Evolutionary conservation across 2,888 invertebrate species (phyloP), one percentile per base, ranked within the genome.

Genomic region (Bombyx huttoni): DNA sequence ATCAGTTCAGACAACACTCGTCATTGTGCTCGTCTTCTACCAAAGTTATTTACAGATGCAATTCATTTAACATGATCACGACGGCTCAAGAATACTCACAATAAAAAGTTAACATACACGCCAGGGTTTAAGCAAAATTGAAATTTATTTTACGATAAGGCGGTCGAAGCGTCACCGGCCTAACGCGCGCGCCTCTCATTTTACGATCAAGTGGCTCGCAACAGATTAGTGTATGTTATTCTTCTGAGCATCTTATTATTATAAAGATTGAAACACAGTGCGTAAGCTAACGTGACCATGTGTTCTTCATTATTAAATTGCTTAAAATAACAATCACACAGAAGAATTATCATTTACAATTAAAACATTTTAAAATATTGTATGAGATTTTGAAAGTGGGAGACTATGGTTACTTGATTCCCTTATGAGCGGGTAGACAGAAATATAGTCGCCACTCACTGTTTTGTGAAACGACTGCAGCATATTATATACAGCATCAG

Each of bases 21-120:
- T 68, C 68, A 72, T 70, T 67, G 77, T 77, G 81, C 72, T 69
- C 79, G 75, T 69, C 62, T 69, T 81, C 83, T 81, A 82, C 82
- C 84, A 79, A 78, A 70, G 78, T 86, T 87, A 87, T 86, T 80
- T 86, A 86, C 86, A 86, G 40, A 78, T 71, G 86, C 85, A 85
- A 82, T 83, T 83, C 75, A 68, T 60, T 58, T 62, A 55, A 57
- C 58, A 75, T 76, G 78, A 73, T 74, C 80, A 78, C 78, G 76
- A 75, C 71, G 68, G 61, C 70, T 65, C 34, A 40, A 7, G 8
- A 8, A 8, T 1, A 12, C 40, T 40, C 52, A 56, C 60, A 24
- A 60, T 59, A 13, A 52, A 48, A 46, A 46, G 34, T 13, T 24
- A 24, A 24, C 51, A 51, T 50, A 52, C 33, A 54, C 35, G 12